Evolutionary conservation across 2,113 vertebrate genomes (phyloP).

Genomic region (Aythya baeri): DNA sequence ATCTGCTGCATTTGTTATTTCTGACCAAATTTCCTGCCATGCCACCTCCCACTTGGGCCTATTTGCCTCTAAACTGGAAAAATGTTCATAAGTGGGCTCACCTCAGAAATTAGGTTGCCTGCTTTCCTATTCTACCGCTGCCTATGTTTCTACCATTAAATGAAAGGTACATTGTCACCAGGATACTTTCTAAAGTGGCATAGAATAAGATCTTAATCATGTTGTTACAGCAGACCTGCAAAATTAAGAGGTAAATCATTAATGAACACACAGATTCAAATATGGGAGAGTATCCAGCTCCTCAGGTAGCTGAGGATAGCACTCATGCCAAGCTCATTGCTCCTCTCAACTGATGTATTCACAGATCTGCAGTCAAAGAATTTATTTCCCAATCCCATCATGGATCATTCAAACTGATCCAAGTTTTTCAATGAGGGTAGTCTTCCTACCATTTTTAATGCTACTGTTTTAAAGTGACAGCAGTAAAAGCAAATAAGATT

Average conservation of each 20-base stretch:
- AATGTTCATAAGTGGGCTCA: background rate
- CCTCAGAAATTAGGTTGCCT: background rate
- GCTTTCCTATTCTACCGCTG: background rate
- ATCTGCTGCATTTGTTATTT: conserved; percentile 23
- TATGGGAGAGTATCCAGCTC: background rate
- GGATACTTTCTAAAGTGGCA: background rate
- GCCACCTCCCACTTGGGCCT: background rate
- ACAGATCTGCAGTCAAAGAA: background rate
- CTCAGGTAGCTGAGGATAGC: background rate
- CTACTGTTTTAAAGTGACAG: background rate
- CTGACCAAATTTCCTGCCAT: background rate
- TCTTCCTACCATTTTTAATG: conserved; percentile 37
- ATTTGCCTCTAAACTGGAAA: background rate
- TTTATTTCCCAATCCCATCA: background rate
- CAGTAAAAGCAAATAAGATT: background rate
- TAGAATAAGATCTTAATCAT: background rate
- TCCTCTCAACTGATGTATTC: background rate
- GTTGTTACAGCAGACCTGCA: background rate
- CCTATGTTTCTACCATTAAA: background rate
- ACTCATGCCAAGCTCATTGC: background rate
- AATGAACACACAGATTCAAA: background rate
- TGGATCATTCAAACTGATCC: background rate
- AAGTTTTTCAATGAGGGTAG: conserved; percentile 4
- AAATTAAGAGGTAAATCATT: background rate
- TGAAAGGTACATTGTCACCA: background rate